phyloP scores from a whole-genome alignment of 1,140 invertebrate species.

The Triops longicaudatus region DNA sequence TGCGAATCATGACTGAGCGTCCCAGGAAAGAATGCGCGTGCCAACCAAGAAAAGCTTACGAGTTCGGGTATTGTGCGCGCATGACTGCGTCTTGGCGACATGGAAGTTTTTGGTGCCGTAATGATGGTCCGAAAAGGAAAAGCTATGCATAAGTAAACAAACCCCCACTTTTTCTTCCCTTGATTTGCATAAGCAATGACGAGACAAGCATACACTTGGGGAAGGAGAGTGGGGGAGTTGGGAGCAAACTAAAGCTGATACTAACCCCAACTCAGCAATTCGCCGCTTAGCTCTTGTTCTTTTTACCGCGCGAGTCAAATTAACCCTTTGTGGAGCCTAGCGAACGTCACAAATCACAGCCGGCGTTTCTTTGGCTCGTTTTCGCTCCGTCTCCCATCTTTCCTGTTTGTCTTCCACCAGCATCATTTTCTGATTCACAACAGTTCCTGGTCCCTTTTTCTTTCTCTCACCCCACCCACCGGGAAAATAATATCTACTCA shows the following conservation, averaged over 20 bases:
- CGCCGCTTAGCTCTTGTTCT: neutral
- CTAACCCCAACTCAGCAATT: neutral
- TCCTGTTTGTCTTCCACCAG: neutral
- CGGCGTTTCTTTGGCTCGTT: neutral
- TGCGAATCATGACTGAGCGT: too few species aligned
- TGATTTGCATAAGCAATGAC: constrained; percentile 12
- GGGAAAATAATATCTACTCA: neutral
- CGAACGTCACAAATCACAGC: constrained; percentile 1
- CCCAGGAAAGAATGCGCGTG: neutral
- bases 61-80: neutral
- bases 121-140: neutral
- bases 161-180: neutral
- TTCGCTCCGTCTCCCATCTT: neutral
- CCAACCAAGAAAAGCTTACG: neutral
- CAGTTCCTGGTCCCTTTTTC: neutral
- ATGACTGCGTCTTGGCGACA: neutral
- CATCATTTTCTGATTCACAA: neutral
- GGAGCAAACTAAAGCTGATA: too few species aligned
- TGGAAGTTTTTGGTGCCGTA: neutral
- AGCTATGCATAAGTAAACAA: constrained; percentile 3
- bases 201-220: neutral
- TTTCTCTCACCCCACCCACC: neutral
- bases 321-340: neutral
- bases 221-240: neutral
- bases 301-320: neutral